These are phyloP conservation scores for Suricata suricatta DNA, from an alignment of 2,113 vertebrate genomes.

Conservation along the genomic window DNA sequence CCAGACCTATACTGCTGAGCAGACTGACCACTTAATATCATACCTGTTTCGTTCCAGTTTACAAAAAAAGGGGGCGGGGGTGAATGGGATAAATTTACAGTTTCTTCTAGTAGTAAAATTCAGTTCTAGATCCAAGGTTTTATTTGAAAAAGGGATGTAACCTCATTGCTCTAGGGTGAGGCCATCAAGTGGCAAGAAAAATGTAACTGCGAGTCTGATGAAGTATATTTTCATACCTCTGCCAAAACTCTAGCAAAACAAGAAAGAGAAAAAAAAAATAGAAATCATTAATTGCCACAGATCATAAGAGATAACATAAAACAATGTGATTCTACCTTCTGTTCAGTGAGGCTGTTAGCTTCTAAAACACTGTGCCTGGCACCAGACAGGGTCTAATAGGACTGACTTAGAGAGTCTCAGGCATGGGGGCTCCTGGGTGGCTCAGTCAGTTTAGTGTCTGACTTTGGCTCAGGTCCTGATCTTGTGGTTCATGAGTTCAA, in stretches of 20 bases:
- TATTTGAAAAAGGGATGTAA: not conserved
- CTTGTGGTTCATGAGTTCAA: too few relatives aligned
- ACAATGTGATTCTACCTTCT: not conserved
- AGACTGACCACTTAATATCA: not conserved
- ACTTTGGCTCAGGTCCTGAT: too few relatives aligned
- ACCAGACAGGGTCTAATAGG: not conserved
- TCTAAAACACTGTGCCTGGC: too few relatives aligned
- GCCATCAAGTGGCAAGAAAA: not conserved
- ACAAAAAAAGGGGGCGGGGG: not conserved
- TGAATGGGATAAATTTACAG: not conserved
- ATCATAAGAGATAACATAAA: not conserved
- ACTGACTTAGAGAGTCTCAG: not conserved
- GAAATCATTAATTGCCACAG: not conserved
- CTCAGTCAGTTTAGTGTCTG: too few relatives aligned
- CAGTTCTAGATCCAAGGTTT: not conserved
- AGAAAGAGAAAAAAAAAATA: not conserved
- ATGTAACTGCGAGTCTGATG: not conserved
- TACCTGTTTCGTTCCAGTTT: not conserved
- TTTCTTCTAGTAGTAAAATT: constrained; percentile 10
- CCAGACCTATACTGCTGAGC: not conserved
- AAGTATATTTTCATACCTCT: not conserved
- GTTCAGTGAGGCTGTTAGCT: not conserved
- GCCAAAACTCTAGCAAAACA: not conserved
- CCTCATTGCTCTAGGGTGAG: not conserved
- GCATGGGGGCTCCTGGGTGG: too few relatives aligned